Evolutionary conservation across 2,797 vertebrate species (phyloP), one percentile per base, ranked within the genome.

Genomic region (Cetoscarus ocellatus): DNA sequence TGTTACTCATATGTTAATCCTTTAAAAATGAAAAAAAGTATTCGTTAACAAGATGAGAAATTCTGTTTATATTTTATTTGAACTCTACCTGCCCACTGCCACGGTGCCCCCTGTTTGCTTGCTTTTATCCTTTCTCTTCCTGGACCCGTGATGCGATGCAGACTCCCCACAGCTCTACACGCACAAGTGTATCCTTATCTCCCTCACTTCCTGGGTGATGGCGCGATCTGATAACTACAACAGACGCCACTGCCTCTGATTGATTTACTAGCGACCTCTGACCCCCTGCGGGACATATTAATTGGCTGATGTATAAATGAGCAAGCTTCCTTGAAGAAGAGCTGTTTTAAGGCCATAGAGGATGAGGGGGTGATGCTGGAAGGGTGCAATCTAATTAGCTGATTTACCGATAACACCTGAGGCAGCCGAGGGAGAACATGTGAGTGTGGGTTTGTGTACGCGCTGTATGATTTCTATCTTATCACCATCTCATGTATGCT

Each of bases 181-280:
- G 77, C 76, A 65, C 71, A 73, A 79, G 77, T 80, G 58, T 64
- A 66, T 84, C 72, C 72, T 87, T 89, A 91, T 92, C 90, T 77
- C 52, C 47, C 55, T 61, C 77, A 75, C 77, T 80, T 86, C 82
- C 86, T 83, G 78, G 73, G 77, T 64, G 87, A 90, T 88, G 62
- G 75, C 61, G 11, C 57, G 40, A 71, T 75, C 77, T 80, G 91
- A 93, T 94, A 89, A 86, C 70, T 76, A 85, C 87, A 82, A 78
- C 78, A 75, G 70, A 90, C 18, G 78, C 71, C 51, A 64, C 83
- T 83, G 74, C 66, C 60, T 89, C 81, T 91, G 91, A 94, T 93
- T 93, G 93, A 94, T 94, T 94, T 92, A 92, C 89, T 83, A 82
- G 73, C 87, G 89, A 90, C 91, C 91, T 88, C 72, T 87, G 82